Evolutionary conservation across 2,797 vertebrate genomes (phyloP).

Genomic region (Meriones psammophilus): DNA sequence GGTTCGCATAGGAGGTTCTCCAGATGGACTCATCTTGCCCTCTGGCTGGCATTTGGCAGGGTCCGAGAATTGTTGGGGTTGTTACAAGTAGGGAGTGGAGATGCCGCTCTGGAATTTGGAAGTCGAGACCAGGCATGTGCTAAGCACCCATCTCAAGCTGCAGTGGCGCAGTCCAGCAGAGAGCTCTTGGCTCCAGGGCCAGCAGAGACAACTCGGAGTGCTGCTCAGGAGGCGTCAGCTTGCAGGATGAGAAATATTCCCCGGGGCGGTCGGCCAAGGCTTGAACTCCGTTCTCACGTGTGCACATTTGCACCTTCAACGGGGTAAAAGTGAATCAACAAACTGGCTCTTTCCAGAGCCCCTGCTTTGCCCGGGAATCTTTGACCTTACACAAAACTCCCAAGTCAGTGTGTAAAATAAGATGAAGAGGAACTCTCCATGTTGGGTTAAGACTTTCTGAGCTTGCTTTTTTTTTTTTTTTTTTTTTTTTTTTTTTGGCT

Average conservation of each 20-base stretch:
- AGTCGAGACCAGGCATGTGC: neutral
- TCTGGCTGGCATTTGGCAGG: neutral
- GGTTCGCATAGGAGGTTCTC: neutral
- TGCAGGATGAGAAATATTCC: neutral
- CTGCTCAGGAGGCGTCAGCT: too few species aligned
- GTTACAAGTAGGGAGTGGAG: neutral
- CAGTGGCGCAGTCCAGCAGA: too few species aligned
- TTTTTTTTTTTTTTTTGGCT: too few species aligned
- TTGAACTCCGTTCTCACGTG: neutral
- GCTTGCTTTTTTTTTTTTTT: neutral
- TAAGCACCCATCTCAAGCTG: neutral
- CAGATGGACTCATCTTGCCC: neutral
- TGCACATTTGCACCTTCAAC: neutral
- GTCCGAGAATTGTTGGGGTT: neutral
- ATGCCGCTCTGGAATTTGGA: neutral
- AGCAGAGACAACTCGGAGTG: neutral
- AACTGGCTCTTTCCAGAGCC: neutral
- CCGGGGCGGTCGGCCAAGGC: neutral
- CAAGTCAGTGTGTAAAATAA: neutral
- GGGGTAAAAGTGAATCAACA: neutral
- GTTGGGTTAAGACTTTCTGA: neutral
- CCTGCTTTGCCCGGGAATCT: conserved; percentile 32
- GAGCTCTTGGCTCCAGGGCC: neutral
- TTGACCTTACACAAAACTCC: neutral
- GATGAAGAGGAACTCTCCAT: neutral